Conservation (phyloP, 2,113 vertebrate species). For the Calidris pygmaea region DNA sequence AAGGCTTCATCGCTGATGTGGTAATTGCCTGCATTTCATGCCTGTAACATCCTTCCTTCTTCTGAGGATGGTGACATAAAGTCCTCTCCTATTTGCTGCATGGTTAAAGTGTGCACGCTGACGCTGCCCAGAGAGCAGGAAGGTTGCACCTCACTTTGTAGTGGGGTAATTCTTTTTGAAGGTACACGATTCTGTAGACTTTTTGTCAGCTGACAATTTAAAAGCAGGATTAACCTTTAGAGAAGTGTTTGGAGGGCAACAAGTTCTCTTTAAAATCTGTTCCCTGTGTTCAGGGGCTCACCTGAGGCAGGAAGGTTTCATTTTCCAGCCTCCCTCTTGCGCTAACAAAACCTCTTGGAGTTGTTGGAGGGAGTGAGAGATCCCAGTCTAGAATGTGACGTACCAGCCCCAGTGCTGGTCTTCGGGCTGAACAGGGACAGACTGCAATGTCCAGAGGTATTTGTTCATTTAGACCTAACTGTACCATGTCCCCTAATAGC, state of each 20-base stretch:
- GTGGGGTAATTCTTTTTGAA: background rate
- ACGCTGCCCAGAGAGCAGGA: background rate
- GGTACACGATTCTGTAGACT: background rate
- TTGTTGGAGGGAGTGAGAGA: background rate
- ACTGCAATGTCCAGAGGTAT: background rate
- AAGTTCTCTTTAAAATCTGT: background rate
- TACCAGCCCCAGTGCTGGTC: background rate
- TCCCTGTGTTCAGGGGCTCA: background rate
- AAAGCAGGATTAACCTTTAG: background rate
- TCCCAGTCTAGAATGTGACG: background rate
- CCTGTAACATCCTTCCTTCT: slow-evolving; percentile 10
- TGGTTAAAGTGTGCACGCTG: accelerated
- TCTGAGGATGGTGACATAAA: background rate
- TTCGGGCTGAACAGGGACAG: background rate
- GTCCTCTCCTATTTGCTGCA: background rate
- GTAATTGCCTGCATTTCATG: background rate
- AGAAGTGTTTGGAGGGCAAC: background rate
- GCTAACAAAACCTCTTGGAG: background rate
- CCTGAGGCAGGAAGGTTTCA: background rate
- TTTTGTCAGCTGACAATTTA: background rate
- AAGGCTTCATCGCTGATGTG: background rate
- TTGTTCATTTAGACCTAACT: background rate
- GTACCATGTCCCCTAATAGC: background rate
- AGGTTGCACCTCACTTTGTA: background rate
- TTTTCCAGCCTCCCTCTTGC: background rate